These are phyloP conservation scores for Crambe crambe DNA, from an alignment of 37 sponge, comb jelly and placozoan species.

Conservation along the genomic window DNA sequence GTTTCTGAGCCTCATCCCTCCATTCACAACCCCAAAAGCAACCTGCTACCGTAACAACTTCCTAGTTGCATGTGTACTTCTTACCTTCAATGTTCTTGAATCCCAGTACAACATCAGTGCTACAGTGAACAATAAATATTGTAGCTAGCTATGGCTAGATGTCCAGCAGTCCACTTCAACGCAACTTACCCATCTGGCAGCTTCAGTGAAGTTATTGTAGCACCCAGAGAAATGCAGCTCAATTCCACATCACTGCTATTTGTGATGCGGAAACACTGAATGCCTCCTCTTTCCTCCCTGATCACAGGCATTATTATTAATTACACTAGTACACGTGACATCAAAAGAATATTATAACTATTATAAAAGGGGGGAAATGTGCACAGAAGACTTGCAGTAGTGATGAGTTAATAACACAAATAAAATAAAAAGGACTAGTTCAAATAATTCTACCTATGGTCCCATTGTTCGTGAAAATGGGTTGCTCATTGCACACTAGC, in stretches of 20 bases:
- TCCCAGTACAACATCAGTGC: constrained; percentile 61
- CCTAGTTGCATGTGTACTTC: neutral
- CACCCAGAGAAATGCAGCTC: constrained; percentile 45
- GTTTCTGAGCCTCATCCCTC: too few species aligned
- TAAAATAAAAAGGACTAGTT: neutral
- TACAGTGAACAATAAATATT: constrained; percentile 3
- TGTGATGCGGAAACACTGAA: constrained; percentile 16
- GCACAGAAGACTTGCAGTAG: too few species aligned
- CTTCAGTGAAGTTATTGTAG: constrained; percentile 47
- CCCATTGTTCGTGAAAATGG: neutral
- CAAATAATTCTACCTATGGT: too few species aligned
- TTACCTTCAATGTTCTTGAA: constrained; percentile 55
- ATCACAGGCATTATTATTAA: constrained; percentile 2
- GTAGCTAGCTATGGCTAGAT: neutral
- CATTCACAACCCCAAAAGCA: too few species aligned
- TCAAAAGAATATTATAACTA: too few species aligned
- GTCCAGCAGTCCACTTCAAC: neutral
- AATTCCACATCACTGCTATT: constrained; percentile 30
- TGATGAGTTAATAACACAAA: constrained; percentile 1
- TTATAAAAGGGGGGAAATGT: too few species aligned
- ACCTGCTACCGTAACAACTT: too few species aligned
- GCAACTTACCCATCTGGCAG: constrained; percentile 50
- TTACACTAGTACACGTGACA: too few species aligned
- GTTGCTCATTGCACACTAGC: neutral
- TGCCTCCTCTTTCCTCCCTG: neutral